phyloP scores from a whole-genome alignment of 2,888 invertebrate species.

The Agrilus cyanescens region DNA sequence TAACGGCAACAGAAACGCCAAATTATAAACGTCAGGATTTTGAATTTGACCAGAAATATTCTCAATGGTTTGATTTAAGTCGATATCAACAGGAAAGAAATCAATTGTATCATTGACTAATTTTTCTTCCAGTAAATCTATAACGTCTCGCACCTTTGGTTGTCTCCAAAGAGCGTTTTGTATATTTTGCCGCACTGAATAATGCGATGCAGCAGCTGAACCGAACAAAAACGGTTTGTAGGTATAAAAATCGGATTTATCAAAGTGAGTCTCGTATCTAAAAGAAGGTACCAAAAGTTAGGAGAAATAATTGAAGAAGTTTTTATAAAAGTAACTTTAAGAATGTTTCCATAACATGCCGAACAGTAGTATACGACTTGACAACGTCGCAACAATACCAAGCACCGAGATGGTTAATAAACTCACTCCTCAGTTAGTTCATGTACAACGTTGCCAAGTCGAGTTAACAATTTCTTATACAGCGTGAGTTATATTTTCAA shows the following conservation, averaged over 20 bases:
- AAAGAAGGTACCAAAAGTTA: constrained; percentile 3
- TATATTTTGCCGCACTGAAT: constrained; percentile 50
- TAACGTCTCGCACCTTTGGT: constrained; percentile 58
- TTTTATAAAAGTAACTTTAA: no score
- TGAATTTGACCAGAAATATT: constrained; percentile 3
- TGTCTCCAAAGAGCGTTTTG: constrained; percentile 54
- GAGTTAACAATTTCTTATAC: no score
- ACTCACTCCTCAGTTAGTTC: no score
- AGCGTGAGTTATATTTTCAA: no score
- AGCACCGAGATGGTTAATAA: no score
- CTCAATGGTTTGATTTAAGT: constrained; percentile 23
- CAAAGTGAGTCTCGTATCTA: constrained; percentile 27
- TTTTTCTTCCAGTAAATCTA: constrained; percentile 58
- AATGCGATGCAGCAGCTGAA: constrained; percentile 64
- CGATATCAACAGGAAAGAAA: constrained; percentile 46
- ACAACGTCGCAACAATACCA: no score
- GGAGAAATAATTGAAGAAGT: not conserved
- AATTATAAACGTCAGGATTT: constrained; percentile 57
- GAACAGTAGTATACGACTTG: no score
- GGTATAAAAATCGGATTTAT: constrained; percentile 28
- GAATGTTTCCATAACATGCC: no score
- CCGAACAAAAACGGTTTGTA: constrained; percentile 74
- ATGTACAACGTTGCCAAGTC: no score
- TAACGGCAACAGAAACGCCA: constrained; percentile 68
- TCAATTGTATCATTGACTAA: constrained; percentile 52